Evolutionary conservation across 2,888 invertebrate species (phyloP), one percentile per base, ranked within the genome.

Genomic region (Therioaphis trifolii): DNA sequence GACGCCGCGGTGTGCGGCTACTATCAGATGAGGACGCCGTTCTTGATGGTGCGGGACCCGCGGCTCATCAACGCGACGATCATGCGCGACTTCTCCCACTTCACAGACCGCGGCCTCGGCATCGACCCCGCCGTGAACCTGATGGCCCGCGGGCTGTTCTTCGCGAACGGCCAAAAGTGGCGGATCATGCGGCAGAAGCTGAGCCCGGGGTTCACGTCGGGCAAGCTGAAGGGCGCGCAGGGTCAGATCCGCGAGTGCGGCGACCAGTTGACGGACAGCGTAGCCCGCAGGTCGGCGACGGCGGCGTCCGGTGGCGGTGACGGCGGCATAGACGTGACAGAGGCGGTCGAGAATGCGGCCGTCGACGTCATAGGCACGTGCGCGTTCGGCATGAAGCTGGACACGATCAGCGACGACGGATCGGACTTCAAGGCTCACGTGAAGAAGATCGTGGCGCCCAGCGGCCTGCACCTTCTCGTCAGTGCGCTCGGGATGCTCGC

Each of bases 161-260:
- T 89, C 1, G 86, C 89, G 77, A 89, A 89, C 80, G 90, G 90
- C 84, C 89, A 90, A 0, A 88, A 89, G 2, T 92, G 92, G 92
- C 91, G 89, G 86, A 88, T 88, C 40, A 86, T 91, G 29, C 88
- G 92, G 35, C 86, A 88, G 0, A 91, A 91, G 85, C 87, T 91
- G 46, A 89, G 90, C 0, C 91, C 91, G 0, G 89, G 90, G 0
- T 90, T 92, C 86, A 90, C 91, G 0, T 89, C 90, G 1, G 90
- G 90, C 24, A 92, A 91, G 87, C 87, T 92, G 84, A 91, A 89
- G 86, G 87, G 87, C 55, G 90, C 91, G 91, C 88, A 90, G 40
- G 88, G 88, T 0, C 87, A 90, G 52, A 89, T 91, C 87, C 85
- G 87, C 52, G 88, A 89, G 66, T 89, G 88, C 46, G 88, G 88